phyloP scores from a whole-genome alignment of 2,797 vertebrate species.

The Xiphorhynchus erythropygius region DNA sequence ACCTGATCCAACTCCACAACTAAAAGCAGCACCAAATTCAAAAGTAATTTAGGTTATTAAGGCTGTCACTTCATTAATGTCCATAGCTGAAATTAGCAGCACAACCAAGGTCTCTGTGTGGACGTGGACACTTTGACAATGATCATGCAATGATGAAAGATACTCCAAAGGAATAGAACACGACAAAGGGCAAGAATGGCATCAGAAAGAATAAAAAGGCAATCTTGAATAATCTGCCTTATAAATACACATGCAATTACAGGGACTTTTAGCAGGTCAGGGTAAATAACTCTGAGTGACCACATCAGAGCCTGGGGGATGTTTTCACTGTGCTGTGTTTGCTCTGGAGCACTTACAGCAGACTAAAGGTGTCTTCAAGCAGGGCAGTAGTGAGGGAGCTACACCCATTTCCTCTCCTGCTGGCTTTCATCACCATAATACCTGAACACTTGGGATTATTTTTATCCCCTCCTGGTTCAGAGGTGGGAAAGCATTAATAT shows the following conservation, averaged over 20 bases:
- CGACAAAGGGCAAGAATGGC: neutral
- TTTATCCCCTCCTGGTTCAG: neutral
- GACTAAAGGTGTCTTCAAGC: rapidly evolving
- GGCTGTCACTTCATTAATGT: neutral
- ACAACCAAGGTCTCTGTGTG: neutral
- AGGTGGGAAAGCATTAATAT: neutral
- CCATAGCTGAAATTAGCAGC: neutral
- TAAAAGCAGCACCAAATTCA: neutral
- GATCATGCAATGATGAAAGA: neutral
- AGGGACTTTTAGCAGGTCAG: neutral
- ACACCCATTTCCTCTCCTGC: neutral
- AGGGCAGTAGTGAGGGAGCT: neutral
- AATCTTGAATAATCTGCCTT: neutral
- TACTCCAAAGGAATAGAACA: neutral
- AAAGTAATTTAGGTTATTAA: neutral
- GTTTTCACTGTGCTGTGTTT: rapidly evolving
- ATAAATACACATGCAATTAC: neutral
- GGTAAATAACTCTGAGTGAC: too few relatives aligned
- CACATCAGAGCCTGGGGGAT: neutral
- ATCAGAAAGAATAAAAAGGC: neutral
- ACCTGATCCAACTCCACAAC: neutral
- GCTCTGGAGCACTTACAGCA: neutral
- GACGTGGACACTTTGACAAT: neutral
- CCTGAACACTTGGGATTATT: neutral
- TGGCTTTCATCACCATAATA: neutral